phyloP scores from a whole-genome alignment of 2,113 vertebrate genomes.

The Cynopterus brachyotis region DNA sequence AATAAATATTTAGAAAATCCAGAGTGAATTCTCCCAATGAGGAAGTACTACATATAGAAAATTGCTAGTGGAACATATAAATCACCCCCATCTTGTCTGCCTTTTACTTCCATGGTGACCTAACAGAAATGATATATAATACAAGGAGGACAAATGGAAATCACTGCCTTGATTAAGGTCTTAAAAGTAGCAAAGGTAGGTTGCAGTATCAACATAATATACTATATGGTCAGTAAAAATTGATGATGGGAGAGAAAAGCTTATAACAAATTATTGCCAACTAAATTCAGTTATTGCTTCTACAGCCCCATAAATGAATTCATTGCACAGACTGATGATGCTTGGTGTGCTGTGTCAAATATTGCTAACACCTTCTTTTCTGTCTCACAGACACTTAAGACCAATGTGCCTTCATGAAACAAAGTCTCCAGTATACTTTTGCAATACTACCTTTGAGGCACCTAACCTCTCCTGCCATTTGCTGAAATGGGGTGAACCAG shows the following conservation, averaged over 20 bases:
- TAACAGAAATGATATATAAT: not conserved
- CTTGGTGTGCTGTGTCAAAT: not conserved
- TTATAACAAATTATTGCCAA: not conserved
- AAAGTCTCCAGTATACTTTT: not conserved
- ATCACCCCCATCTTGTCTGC: not conserved
- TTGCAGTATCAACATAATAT: not conserved
- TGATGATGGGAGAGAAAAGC: not conserved
- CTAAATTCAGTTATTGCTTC: not conserved
- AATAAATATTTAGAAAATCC: not conserved
- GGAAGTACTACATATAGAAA: not conserved
- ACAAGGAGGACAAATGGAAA: not conserved
- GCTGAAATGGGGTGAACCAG: not conserved
- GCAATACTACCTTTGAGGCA: not conserved
- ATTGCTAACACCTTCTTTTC: not conserved
- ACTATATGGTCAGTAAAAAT: not conserved
- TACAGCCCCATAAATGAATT: not conserved
- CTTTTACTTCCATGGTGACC: not conserved
- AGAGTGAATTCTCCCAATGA: not conserved
- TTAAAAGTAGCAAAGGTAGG: not conserved
- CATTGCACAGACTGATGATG: not conserved
- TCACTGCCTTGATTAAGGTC: not conserved
- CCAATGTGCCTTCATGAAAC: not conserved
- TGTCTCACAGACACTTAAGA: not conserved
- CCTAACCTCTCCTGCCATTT: not conserved
- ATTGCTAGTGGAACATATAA: not conserved